Conservation (phyloP, 2,797 vertebrate species). For the Enteromius paludinosus region DNA sequence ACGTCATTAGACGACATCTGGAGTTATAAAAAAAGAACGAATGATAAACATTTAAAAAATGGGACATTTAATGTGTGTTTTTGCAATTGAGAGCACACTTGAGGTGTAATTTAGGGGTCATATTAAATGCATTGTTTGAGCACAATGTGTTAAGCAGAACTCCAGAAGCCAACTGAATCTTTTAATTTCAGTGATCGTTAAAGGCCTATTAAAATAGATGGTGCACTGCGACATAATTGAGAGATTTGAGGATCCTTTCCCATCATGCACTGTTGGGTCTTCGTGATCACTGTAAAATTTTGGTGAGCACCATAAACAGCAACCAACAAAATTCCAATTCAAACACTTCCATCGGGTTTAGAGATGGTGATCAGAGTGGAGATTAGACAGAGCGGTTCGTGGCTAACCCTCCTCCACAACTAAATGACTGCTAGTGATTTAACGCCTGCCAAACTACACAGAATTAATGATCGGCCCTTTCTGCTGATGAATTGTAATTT, state of each 20-base stretch:
- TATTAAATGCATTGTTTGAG: conserved; percentile 27
- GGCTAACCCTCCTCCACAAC: conserved; percentile 53
- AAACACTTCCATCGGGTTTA: conserved; percentile 33
- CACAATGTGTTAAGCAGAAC: conserved; percentile 27
- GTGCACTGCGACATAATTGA: conserved; percentile 35
- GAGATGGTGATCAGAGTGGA: conserved; percentile 43
- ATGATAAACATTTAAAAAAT: neutral
- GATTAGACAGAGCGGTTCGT: conserved; percentile 42
- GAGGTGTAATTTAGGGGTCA: conserved; percentile 11
- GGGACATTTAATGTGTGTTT: conserved; percentile 4
- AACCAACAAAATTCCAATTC: conserved; percentile 16
- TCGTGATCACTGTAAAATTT: neutral
- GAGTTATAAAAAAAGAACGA: neutral
- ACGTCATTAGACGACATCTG: neutral
- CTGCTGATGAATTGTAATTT: conserved; percentile 87
- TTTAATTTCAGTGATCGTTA: conserved; percentile 51
- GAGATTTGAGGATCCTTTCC: conserved; percentile 28
- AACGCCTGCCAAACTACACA: conserved; percentile 74
- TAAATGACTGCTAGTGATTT: conserved; percentile 76
- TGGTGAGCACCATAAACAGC: conserved; percentile 14
- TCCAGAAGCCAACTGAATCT: conserved; percentile 38
- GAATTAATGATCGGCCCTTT: conserved; percentile 80
- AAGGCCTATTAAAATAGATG: conserved; percentile 53
- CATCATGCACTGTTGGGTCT: conserved; percentile 11
- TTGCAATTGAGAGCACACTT: neutral